Base-by-base conservation (phyloP, 2,113 vertebrate species). In the Passerina amoena region DNA sequence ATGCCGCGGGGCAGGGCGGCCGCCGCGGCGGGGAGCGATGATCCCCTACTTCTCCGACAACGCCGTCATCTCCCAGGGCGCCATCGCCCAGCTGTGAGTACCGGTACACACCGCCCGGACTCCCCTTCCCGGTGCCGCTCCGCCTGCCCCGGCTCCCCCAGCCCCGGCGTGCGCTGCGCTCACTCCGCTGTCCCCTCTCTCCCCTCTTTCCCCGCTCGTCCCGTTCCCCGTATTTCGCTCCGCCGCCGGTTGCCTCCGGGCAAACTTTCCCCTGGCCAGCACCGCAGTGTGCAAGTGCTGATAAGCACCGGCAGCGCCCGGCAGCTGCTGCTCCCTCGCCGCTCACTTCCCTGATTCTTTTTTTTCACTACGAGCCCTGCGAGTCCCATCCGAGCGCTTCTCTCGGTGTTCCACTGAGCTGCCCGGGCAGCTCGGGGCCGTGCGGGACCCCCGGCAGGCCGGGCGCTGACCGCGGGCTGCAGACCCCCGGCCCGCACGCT, bases 51-150 rank as follows among this genome's bases (percentile, higher is more conserved):
- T 99, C 97, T 98, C 98, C 31, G 98, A 98, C 85, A 98, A 99
- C 97, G 98, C 99, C 48, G 98, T 99, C 64, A 99, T 98, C 96
- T 99, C 99, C 24, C 98, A 98, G 79, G 98, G 98, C 95, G 97
- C 98, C 91, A 99, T 99, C 97, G 98, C 98, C 95, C 98, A 99
- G 96, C 97, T 99, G 99, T 99, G 96, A 99, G 99, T 99, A 93
- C 50, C 40, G 61, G 33, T 25, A 2, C 57, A 56, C 66, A 0
- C 71, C 54, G 72, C 66, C 33, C 14, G 38, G 11, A 5, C 42
- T 79, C 23, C 40, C 54, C 17, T 70, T 25, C 64, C 37, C 28
- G 23, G 3, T 24, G 22, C 87, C 50, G 51, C 44, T 50, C 53
- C 15, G 45, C 22, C n/a, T 31, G 53, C 27, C 28, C 35, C 8